Base-by-base conservation (phyloP, 2,888 invertebrate species). In the Drosophila ezoana region DNA sequence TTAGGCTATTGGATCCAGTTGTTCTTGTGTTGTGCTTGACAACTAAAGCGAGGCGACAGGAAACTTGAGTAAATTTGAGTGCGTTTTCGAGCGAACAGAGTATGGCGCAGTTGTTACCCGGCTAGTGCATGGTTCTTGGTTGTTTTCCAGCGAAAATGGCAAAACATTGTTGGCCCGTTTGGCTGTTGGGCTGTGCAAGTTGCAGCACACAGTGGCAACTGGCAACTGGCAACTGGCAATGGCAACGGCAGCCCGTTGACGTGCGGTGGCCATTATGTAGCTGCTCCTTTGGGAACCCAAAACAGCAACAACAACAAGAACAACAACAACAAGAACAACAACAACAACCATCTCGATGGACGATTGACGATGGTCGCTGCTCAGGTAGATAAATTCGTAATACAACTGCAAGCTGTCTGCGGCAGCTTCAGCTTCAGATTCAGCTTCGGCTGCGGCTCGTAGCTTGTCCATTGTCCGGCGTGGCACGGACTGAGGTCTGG, bases 301-400 rank as follows among this genome's bases (percentile, higher is more conserved):
- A 52, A 20, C 61, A 78, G 13, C 65, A 54, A 45, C 79, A 79
- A 35, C 60, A 61, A 18, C 56, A 52, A 32, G 59, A 51, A 33
- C 65, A 79, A 48, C 51, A 18, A 18, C 18, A 18, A 18, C 2
- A 18, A 2, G 1, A 18, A 2, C 18, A 18, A 18, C 62, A 35
- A 23, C 61, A 51, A 33, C 65, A 79, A 48, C 51, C 76, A 68
- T 63, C 67, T 58, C 82, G 85, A 81, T 87, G 87, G 79, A 84
- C 89, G 85, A 84, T 84, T 85, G 87, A 85, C 85, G 85, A 89
- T 85, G 85, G 89, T 85, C 69, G 85, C 81, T 89, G 89, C 88
- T 87, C 88, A 85, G 85, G 89, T 89, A 85, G 85, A 85, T 85
- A 85, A 85, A 85, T 85, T 85, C 82, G 82, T 85, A 85, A 87